These are phyloP conservation scores for Sylvicola cinctus DNA, from an alignment of 2,888 invertebrate species.

Conservation along the genomic window DNA sequence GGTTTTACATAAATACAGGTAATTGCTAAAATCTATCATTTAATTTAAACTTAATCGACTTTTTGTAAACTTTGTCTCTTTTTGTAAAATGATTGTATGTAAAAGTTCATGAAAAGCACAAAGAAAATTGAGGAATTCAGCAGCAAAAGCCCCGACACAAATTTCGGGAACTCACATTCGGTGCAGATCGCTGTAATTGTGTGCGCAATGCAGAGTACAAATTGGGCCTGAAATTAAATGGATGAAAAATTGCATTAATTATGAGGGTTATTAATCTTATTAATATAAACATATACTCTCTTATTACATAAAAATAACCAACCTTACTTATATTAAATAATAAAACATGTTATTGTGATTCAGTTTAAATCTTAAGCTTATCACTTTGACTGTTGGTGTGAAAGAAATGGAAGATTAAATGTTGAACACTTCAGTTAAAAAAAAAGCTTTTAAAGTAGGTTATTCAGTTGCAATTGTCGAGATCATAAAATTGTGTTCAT, in stretches of 20 bases:
- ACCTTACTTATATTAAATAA: neutral
- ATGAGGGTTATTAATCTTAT: neutral
- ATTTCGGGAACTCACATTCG: conserved; percentile 25
- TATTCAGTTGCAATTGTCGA: too few species aligned
- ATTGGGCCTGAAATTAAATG: conserved; percentile 21
- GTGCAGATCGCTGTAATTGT: conserved; percentile 20
- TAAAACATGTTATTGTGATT: neutral
- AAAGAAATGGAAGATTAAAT: too few species aligned
- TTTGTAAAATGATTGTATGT: conserved; percentile 62
- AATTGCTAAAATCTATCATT: too few species aligned
- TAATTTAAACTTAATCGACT: too few species aligned
- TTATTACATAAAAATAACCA: neutral
- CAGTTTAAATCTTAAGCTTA: neutral
- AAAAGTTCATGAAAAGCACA: conserved; percentile 78
- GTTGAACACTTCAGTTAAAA: too few species aligned
- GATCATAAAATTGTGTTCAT: too few species aligned
- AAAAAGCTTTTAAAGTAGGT: too few species aligned
- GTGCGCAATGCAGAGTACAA: conserved; percentile 24
- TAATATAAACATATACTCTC: neutral
- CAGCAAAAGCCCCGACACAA: conserved; percentile 53
- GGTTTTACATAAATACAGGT: too few species aligned
- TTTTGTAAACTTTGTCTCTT: conserved; percentile 9
- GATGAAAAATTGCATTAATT: conserved; percentile 2
- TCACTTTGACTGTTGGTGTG: neutral
- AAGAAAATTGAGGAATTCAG: conserved; percentile 77